These are phyloP conservation scores for Drosophila sordidula DNA, from an alignment of 2,888 invertebrate genomes.

Conservation along the genomic window DNA sequence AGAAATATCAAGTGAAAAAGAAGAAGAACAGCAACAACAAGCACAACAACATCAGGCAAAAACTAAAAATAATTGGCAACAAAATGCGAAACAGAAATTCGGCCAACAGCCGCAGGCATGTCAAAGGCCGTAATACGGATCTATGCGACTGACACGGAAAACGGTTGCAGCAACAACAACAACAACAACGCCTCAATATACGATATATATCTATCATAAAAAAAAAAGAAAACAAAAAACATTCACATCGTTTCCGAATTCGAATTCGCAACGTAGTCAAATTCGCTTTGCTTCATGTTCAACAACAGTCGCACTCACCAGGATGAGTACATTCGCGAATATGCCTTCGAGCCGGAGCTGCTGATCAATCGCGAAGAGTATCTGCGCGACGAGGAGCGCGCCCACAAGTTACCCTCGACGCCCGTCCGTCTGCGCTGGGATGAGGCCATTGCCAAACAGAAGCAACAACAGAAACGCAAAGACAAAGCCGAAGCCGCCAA, in stretches of 20 bases:
- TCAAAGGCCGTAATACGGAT: constrained; percentile 76
- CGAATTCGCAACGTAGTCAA: constrained; percentile 30
- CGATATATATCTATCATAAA: constrained; percentile 12
- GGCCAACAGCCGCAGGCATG: constrained; percentile 74
- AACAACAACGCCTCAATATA: background rate
- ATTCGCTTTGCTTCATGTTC: constrained; percentile 76
- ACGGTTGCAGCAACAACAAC: constrained; percentile 13
- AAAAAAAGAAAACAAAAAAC: constrained; percentile 5
- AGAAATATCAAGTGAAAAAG: constrained; percentile 29
- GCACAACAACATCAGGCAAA: constrained; percentile 39
- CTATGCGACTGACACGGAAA: constrained; percentile 57
- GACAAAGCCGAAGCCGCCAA: constrained; percentile 68
- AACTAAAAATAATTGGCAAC: constrained; percentile 78
- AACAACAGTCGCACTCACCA: constrained; percentile 75
- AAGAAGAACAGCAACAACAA: constrained; percentile 20
- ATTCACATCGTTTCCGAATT: constrained; percentile 23
- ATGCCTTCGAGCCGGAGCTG: constrained; percentile 84
- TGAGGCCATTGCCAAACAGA: constrained; percentile 71
- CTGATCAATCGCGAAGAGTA: constrained; percentile 83
- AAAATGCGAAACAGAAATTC: constrained; percentile 74
- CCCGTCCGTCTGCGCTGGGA: constrained; percentile 72
- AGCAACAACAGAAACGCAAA: constrained; percentile 67
- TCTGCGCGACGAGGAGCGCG: constrained; percentile 66
- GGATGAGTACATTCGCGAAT: constrained; percentile 84
- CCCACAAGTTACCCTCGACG: constrained; percentile 63